Evolutionary conservation across 2,113 vertebrate species (phyloP).

Genomic region (Calonectris borealis): DNA sequence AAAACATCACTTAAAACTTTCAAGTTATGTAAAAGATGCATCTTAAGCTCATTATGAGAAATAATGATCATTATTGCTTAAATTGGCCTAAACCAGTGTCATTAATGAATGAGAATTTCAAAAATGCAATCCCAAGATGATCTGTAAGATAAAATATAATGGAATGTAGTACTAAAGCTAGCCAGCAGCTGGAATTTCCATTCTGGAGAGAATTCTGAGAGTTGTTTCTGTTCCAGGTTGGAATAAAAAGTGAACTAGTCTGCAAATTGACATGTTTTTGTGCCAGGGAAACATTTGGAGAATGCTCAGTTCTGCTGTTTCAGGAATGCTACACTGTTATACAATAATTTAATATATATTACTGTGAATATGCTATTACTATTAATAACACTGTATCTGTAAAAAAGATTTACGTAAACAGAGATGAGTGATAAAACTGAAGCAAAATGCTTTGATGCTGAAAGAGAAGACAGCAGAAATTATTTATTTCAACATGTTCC

Average conservation of each 20-base stretch:
- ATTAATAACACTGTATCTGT: not conserved
- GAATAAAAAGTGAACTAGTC: constrained; percentile 29
- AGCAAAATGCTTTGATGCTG: not conserved
- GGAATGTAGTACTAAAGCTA: not conserved
- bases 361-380: not conserved
- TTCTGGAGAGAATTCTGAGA: constrained; percentile 1
- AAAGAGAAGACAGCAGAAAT: not conserved
- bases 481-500: not conserved
- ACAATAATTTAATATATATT: not conserved
- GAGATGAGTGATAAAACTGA: not conserved
- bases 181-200: constrained; percentile 42
- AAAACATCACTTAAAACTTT: not conserved
- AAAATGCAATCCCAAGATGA: not conserved
- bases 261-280: not conserved
- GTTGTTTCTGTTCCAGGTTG: constrained; percentile 11
- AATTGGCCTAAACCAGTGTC: not conserved
- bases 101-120: not conserved
- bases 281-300: constrained; percentile 24
- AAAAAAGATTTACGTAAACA: not conserved
- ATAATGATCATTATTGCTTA: not conserved
- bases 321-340: not conserved
- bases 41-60: not conserved
- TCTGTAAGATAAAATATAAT: not conserved
- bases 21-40: not conserved
- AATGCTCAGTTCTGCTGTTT: not conserved